Evolutionary conservation across 2,888 invertebrate species (phyloP).

Genomic region (Metellina segmentata): DNA sequence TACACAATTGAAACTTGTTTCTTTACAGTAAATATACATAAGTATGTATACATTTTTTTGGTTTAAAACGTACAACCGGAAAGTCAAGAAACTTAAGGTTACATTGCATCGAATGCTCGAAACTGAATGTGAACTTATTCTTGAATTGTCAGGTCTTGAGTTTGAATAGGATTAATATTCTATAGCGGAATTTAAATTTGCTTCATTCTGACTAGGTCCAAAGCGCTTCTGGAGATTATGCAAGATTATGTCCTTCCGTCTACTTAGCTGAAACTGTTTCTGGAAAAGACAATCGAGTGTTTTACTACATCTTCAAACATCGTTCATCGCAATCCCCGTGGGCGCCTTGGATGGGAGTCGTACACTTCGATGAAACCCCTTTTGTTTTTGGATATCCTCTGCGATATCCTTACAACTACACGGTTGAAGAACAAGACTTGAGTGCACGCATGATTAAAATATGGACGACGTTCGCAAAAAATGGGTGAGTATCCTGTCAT

Average conservation of each 20-base stretch:
- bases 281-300: conserved; percentile 43
- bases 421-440: not conserved
- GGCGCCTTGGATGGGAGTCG: conserved; percentile 72
- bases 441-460: conserved; percentile 24
- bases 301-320: conserved; percentile 65
- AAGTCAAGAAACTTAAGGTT: too few relatives aligned
- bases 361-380: conserved; percentile 59
- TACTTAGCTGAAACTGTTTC: conserved; percentile 64
- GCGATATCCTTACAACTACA: conserved; percentile 17
- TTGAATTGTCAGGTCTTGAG: too few relatives aligned
- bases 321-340: conserved; percentile 49
- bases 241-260: conserved; percentile 58
- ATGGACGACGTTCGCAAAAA: conserved; percentile 49
- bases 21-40: too few relatives aligned
- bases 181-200: not conserved
- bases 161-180: too few relatives aligned
- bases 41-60: too few relatives aligned
- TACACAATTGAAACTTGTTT: too few relatives aligned
- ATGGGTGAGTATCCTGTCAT: conserved; percentile 28
- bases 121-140: too few relatives aligned
- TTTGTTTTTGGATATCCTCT: conserved; percentile 69
- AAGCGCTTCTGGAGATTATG: conserved; percentile 61
- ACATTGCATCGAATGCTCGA: too few relatives aligned
- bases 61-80: too few relatives aligned
- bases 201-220: conserved; percentile 1